Evolutionary conservation across 2,888 invertebrate genomes (phyloP).

Genomic region (Thysanoteuthis rhombus): DNA sequence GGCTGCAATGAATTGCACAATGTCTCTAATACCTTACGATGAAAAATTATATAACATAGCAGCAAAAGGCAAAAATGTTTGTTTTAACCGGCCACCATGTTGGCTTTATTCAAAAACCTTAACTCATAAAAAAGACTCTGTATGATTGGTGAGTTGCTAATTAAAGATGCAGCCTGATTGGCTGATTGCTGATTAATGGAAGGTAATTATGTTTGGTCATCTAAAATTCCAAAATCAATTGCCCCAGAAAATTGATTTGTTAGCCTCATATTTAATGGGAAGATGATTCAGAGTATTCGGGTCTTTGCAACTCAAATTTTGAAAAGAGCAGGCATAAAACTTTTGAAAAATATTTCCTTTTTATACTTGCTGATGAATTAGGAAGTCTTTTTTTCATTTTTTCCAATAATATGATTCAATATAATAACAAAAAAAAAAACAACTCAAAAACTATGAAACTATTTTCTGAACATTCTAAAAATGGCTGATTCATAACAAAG

Average conservation of each 20-base stretch:
- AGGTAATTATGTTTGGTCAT: slow-evolving; percentile 12
- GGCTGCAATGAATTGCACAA: not conserved
- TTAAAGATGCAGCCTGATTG: not conserved
- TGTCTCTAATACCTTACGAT: not conserved
- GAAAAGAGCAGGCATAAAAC: not conserved
- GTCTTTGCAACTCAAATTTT: not conserved
- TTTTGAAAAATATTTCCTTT: not conserved
- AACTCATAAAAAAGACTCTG: not conserved
- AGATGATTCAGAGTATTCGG: not conserved
- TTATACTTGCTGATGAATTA: not conserved
- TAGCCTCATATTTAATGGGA: no score
- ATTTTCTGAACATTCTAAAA: not conserved
- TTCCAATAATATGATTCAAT: not conserved
- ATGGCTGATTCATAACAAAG: not conserved
- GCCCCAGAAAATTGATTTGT: slow-evolving; percentile 12
- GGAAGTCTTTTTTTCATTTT: not conserved
- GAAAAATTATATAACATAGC: not conserved
- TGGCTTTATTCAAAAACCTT: not conserved
- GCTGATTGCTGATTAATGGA: not conserved
- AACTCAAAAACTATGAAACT: not conserved
- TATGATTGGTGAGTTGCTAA: not conserved
- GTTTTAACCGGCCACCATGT: not conserved
- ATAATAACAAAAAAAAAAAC: not conserved
- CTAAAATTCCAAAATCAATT: not conserved
- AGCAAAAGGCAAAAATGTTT: not conserved